Evolutionary conservation across 2,113 vertebrate species (phyloP).

Genomic region (Ammodytes dubius): DNA sequence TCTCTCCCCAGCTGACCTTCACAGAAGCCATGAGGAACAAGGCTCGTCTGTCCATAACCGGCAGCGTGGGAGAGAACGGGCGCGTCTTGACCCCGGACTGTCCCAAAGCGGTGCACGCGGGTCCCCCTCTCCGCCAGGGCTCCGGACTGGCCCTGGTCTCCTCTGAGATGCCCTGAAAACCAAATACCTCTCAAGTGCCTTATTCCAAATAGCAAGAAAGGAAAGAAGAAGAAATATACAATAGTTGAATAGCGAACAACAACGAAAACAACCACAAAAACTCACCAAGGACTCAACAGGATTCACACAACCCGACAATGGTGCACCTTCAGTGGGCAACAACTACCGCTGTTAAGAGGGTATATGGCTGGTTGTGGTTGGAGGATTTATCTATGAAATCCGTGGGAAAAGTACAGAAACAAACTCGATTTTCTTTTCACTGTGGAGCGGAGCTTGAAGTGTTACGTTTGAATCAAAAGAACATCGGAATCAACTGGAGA

Average conservation of each 20-base stretch:
- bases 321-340: slow-evolving; percentile 48
- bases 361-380: neutral
- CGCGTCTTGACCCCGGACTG: slow-evolving; percentile 98
- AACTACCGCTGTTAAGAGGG: slow-evolving; percentile 17
- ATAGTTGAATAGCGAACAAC: slow-evolving; percentile 42
- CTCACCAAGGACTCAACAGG: slow-evolving; percentile 33
- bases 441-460: slow-evolving; percentile 4
- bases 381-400: slow-evolving; percentile 19
- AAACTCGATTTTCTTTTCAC: slow-evolving; percentile 1
- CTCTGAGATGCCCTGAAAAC: slow-evolving; percentile 99
- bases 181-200: slow-evolving; percentile 98
- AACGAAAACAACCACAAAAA: slow-evolving; percentile 56
- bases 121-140: slow-evolving; percentile 95
- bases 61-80: slow-evolving; percentile 97
- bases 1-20: slow-evolving; percentile 92
- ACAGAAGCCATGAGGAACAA: slow-evolving; percentile 99
- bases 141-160: slow-evolving; percentile 98
- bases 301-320: slow-evolving; percentile 34
- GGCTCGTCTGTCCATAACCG: slow-evolving; percentile 98
- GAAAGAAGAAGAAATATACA: slow-evolving; percentile 9
- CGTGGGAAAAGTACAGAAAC: slow-evolving; percentile 55
- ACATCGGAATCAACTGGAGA: slow-evolving; percentile 17
- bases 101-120: slow-evolving; percentile 95
- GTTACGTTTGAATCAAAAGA: slow-evolving; percentile 18
- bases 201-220: slow-evolving; percentile 83